A percentile compares a stretch with the other conserved stretches of the same genome.
Conservation (phyloP, 2,113 vertebrate species). For the Ondatra zibethicus region DNA sequence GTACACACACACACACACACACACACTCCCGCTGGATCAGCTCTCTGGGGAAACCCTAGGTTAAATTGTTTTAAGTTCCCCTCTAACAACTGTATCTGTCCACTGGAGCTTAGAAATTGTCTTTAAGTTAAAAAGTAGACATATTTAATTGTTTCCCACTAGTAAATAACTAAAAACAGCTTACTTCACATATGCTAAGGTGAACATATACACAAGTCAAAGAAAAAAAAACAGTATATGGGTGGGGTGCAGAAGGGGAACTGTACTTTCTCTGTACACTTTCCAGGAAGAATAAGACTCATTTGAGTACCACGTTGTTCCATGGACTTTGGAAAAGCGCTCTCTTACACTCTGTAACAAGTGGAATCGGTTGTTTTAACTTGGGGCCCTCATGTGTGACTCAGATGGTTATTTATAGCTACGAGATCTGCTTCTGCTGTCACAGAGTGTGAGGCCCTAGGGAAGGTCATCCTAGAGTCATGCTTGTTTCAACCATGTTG, state of each 20-base stretch:
- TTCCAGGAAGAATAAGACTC: constrained; percentile 63
- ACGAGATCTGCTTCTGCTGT: neutral
- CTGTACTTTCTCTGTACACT: constrained; percentile 22
- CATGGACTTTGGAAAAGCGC: constrained; percentile 39
- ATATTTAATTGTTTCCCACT: constrained; percentile 19
- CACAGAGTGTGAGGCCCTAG: constrained; percentile 47
- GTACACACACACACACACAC: too few species aligned
- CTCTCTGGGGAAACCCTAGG: neutral
- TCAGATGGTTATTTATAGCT: constrained; percentile 66
- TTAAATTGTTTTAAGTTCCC: neutral
- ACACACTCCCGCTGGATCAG: accelerated
- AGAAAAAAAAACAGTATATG: neutral
- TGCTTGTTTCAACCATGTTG: constrained; percentile 28
- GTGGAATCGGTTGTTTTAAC: constrained; percentile 48
- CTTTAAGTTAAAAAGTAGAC: constrained; percentile 24
- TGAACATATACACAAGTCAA: neutral
- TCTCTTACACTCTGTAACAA: neutral
- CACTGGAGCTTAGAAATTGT: neutral
- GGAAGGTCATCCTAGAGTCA: constrained; percentile 39
- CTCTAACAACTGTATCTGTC: neutral
- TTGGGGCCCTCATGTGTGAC: neutral
- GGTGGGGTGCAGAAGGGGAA: neutral
- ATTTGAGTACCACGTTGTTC: constrained; percentile 23
- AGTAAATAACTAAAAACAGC: neutral
- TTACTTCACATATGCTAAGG: constrained; percentile 11